phyloP scores from a whole-genome alignment of 2,113 vertebrate species.

The Rousettus leschenaultii region DNA sequence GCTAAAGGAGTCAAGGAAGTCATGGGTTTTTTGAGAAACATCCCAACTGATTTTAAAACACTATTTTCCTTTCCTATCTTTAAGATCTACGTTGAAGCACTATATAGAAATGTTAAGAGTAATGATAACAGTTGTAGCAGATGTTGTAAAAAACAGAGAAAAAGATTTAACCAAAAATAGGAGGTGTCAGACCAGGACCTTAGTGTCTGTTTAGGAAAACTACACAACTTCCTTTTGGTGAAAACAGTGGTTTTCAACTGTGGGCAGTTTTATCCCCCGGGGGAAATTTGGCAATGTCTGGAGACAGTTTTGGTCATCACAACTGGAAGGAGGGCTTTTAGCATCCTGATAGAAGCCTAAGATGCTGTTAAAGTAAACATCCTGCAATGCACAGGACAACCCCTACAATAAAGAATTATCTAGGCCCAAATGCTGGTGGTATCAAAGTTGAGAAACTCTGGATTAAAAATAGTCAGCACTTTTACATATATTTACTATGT shows the following conservation, averaged over 20 bases:
- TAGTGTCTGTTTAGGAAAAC: not conserved
- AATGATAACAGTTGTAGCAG: not conserved
- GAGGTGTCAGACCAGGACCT: not conserved
- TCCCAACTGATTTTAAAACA: not conserved
- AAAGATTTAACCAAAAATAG: not conserved
- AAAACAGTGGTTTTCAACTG: not conserved
- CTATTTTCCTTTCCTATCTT: not conserved
- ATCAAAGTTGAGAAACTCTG: not conserved
- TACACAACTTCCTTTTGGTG: not conserved
- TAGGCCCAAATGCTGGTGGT: not conserved
- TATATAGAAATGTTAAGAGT: not conserved
- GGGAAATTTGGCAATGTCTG: not conserved
- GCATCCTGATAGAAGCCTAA: not conserved
- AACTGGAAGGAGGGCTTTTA: not conserved
- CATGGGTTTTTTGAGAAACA: not conserved
- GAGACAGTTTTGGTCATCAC: not conserved
- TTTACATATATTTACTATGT: not conserved
- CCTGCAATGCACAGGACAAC: fast-evolving
- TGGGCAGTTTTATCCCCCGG: not conserved
- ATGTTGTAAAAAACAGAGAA: not conserved
- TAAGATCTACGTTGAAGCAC: not conserved
- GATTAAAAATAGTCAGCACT: not conserved
- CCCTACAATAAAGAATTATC: not conserved
- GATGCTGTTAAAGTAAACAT: not conserved
- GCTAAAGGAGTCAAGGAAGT: not conserved